Base-by-base conservation (phyloP, 2,797 vertebrate species). In the Botia almorhae region DNA sequence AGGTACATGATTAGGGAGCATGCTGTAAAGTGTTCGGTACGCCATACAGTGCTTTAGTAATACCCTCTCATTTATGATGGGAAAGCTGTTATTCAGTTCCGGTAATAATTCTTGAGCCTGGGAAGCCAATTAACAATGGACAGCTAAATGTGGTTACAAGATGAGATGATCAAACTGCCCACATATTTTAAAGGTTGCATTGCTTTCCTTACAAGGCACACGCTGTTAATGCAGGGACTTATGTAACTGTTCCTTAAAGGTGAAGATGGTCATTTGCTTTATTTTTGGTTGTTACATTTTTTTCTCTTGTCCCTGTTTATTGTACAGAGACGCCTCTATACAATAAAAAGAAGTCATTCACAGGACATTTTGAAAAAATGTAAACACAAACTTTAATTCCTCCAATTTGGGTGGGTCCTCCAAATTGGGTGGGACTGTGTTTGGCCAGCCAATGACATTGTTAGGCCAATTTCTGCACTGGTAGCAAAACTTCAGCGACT, bases 111-210 rank as follows among this genome's bases (percentile, higher is more conserved):
- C n/a, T 19, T 50, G 5, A 39, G 33, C 7, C 23, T 48, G 13
- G 39, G 50, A 43, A 50, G 10, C 14, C 23, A 21, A 60, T 13
- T n/a, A 43, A 50, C n/a, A 58, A 67, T 50, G 14, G 21, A 23
- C 5, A 4, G 48, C 17, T 69, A 11, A 69, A 33, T 50, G 10
- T 33, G 23, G 11, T 58, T 58, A 48, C 13, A 23, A 51, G 11
- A 60, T 48, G 17, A 19, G 6, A 69, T 36, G 21, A 77, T 8
- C 36, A 23, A 58, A 26, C 55, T 11, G 1, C 23, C 17, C 13
- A 7, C 39, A 36, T 68, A 36, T 75, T 53, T 64, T 75, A 55
- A 55, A 68, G 50, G 63, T 50, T 43, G 46, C 12, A 11, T 17
- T n/a, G 3, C 19, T 43, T 69, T 55, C 58, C 23, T 51, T 58